Evolutionary conservation across 2,888 invertebrate species (phyloP).

Genomic region (Auanema sp.): DNA sequence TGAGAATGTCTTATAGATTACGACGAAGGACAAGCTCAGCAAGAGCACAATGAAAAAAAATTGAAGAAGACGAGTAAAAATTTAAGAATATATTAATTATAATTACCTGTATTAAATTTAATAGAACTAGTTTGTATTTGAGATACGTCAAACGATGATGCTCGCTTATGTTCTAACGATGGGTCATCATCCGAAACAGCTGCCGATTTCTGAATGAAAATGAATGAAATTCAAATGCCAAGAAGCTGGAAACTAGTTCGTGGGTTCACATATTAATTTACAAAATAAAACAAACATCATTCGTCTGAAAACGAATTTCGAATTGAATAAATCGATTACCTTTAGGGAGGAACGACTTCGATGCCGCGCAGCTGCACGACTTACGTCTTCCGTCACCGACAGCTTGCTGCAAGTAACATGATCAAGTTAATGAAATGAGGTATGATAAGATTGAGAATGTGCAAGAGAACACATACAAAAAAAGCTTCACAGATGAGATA

Average conservation of each 20-base stretch:
- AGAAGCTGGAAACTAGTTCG: background rate
- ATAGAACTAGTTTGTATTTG: slow-evolving; percentile 17
- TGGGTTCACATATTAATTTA: background rate
- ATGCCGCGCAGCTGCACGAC: slow-evolving; percentile 25
- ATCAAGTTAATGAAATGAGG: background rate
- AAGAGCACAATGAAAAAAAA: background rate
- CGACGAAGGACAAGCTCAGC: background rate
- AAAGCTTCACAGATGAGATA: slow-evolving; percentile 1
- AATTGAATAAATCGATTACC: slow-evolving; percentile 3
- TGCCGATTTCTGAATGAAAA: slow-evolving; percentile 28
- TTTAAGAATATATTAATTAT: background rate
- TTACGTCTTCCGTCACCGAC: slow-evolving; percentile 28
- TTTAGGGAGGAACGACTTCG: slow-evolving; percentile 38
- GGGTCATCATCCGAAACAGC: slow-evolving; percentile 43
- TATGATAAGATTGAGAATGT: background rate
- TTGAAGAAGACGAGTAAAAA: background rate
- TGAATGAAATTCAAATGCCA: background rate
- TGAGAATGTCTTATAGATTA: slow-evolving; percentile 1
- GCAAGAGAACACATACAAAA: background rate
- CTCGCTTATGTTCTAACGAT: slow-evolving; percentile 17
- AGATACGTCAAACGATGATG: slow-evolving; percentile 36
- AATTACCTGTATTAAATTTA: slow-evolving; percentile 6
- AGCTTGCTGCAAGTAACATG: slow-evolving; percentile 31
- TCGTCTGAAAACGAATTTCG: background rate
- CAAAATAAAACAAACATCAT: background rate